phyloP scores from a whole-genome alignment of 2,888 invertebrate species.

The Metacarcinus magister region DNA sequence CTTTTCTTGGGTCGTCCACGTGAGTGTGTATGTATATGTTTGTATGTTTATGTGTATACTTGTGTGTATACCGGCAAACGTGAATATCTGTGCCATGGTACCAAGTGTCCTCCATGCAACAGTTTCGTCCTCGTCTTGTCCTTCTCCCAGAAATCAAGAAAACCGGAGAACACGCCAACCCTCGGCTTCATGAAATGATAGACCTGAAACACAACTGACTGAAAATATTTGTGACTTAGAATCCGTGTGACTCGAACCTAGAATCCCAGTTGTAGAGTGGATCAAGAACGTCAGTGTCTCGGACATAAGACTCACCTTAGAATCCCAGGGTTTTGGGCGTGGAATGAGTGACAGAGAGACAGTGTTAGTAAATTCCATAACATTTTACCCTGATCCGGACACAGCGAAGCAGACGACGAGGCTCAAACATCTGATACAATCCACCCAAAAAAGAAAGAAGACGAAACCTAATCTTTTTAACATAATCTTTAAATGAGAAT shows the following conservation, averaged over 20 bases:
- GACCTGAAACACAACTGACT: neutral
- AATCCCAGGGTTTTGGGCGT: too few species aligned
- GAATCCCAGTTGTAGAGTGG: neutral
- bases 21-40: slow-evolving; percentile 52
- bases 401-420: too few species aligned
- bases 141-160: neutral
- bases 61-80: neutral
- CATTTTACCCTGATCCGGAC: too few species aligned
- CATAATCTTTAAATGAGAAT: too few species aligned
- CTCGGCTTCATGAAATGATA: neutral
- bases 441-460: too few species aligned
- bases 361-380: too few species aligned
- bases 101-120: neutral
- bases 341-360: too few species aligned
- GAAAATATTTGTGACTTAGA: neutral
- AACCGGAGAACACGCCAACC: neutral
- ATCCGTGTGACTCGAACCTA: neutral
- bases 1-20: neutral
- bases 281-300: neutral
- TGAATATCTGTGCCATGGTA: neutral
- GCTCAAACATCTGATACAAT: too few species aligned
- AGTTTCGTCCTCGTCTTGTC: neutral
- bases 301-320: too few species aligned
- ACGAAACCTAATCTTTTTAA: too few species aligned
- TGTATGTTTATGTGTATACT: slow-evolving; percentile 47